Base-by-base conservation (phyloP, 2,797 vertebrate species). In the Galago senegalensis region DNA sequence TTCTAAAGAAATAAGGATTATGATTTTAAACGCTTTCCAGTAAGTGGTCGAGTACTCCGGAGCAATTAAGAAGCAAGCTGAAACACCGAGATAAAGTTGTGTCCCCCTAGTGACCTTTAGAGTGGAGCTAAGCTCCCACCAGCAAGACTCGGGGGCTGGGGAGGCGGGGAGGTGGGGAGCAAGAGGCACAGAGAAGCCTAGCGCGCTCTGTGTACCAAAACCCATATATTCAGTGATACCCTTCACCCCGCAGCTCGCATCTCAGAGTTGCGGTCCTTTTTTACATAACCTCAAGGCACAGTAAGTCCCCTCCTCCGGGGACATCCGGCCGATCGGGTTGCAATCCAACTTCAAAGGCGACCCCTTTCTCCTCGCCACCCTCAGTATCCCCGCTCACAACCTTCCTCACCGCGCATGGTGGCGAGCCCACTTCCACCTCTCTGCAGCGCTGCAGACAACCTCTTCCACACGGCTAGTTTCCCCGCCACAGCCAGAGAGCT, bases 101-200 rank as follows among this genome's bases (percentile, higher is more conserved):
- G 97, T 89, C 94, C 94, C 94, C 75, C 84, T 87, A 7, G 85
- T 96, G 97, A 98, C 98, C 98, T 97, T 98, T 95, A 82, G 84
- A 96, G 93, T 58, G 49, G 43, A 91, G 72, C 93, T 91, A 14
- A 87, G 92, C 83, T 92, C 81, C 5, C 67, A n/a, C 86, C 31
- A 91, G 80, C 94, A 34, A 86, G 43, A 73, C 18, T 76, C 34
- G 49, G 0, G 49, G 3, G 0, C 40, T 43, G 0, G 49, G 3
- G 0, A 0, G 3, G 40, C 40, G 2, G 5, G 46, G 46, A 46
- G 46, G 46, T 9, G 46, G 49, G 49, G 5, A 67, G 79, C n/a
- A 49, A 73, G 37, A 67, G 94, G 58, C 86, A 80, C 7, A 46
- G 7, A 75, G 37, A 91, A 94, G 34, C 86, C 65, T 12, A 37